These are phyloP conservation scores for Liodrosophila aerea DNA, from an alignment of 2,888 invertebrate species.

Conservation along the genomic window DNA sequence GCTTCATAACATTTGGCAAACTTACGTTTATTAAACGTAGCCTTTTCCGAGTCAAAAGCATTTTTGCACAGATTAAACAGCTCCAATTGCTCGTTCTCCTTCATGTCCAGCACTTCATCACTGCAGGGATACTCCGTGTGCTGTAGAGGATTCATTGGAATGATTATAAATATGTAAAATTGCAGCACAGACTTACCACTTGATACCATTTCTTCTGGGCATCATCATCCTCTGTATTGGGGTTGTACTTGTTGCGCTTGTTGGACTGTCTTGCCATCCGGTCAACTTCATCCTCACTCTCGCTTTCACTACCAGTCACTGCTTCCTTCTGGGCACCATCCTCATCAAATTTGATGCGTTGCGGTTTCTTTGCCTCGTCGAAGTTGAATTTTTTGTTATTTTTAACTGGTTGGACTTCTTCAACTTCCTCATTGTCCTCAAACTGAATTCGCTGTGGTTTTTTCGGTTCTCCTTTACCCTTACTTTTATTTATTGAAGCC, in stretches of 20 bases:
- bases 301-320: too few species aligned
- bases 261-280: constrained; percentile 10
- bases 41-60: constrained; percentile 76
- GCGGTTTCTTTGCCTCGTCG: constrained; percentile 33
- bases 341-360: constrained; percentile 68
- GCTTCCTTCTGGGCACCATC: constrained; percentile 34
- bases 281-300: constrained; percentile 24
- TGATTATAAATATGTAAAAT: neutral
- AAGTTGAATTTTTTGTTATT: constrained; percentile 24
- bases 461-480: constrained; percentile 11
- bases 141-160: constrained; percentile 41
- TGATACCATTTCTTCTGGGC: constrained; percentile 80
- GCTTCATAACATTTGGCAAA: neutral
- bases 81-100: constrained; percentile 80
- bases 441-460: constrained; percentile 43
- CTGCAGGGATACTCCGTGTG: constrained; percentile 75
- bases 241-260: constrained; percentile 50
- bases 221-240: constrained; percentile 59
- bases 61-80: constrained; percentile 78
- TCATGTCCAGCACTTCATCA: constrained; percentile 80
- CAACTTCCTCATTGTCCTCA: constrained; percentile 18
- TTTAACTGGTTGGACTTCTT: constrained; percentile 14
- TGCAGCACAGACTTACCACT: too few species aligned
- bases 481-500: neutral
- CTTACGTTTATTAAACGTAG: constrained; percentile 76